Percentiles rank a stretch among this genome's conserved stretches.
Conservation (phyloP, 2,888 invertebrate genomes). For the Diogma glabrata region DNA sequence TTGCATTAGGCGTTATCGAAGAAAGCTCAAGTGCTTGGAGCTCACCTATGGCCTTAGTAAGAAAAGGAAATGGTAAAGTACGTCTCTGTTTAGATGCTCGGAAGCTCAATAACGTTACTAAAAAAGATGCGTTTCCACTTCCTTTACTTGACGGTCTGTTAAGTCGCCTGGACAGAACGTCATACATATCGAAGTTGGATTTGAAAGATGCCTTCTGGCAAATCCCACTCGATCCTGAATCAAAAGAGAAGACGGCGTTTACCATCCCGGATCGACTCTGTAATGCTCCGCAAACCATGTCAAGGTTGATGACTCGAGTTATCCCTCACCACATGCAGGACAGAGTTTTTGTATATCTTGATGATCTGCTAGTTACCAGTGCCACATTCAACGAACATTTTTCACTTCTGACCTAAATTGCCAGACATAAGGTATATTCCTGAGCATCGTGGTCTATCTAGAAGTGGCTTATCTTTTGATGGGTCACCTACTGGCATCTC, state of each 20-base stretch:
- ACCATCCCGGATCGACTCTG: not conserved
- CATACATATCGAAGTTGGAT: not conserved
- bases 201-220: too few species aligned
- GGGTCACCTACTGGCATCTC: not conserved
- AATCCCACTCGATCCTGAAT: not conserved
- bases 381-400: not conserved
- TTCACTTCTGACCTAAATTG: not conserved
- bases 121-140: not conserved
- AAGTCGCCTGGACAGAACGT: not conserved
- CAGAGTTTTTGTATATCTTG: not conserved
- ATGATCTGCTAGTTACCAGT: not conserved
- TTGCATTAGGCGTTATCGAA: not conserved
- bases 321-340: not conserved
- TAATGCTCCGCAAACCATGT: not conserved
- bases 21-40: constrained; percentile 1
- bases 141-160: not conserved
- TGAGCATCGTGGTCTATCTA: too few species aligned
- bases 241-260: constrained; percentile 4
- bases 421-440: too few species aligned
- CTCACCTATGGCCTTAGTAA: not conserved
- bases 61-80: not conserved
- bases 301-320: not conserved
- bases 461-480: not conserved
- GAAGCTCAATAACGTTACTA: not conserved
- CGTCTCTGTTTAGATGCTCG: not conserved